These are phyloP conservation scores for Drosophila pegasa DNA, from an alignment of 2,888 invertebrate genomes.

Conservation along the genomic window DNA sequence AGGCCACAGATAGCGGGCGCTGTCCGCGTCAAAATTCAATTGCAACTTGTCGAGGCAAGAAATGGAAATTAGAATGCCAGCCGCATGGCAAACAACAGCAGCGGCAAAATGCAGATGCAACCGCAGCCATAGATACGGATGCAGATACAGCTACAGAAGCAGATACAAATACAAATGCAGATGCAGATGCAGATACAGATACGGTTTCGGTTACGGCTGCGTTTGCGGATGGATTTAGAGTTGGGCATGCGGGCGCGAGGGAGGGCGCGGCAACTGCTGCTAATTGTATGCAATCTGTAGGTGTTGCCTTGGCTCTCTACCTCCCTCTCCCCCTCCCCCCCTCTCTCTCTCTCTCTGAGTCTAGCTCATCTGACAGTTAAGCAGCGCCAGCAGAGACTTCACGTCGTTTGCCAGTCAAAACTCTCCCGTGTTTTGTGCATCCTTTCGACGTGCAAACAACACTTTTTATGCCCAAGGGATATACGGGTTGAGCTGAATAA, in stretches of 20 bases:
- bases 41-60: conserved; percentile 58
- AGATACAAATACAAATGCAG: conserved; percentile 2
- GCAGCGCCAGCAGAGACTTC: conserved; percentile 29
- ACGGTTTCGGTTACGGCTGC: conserved; percentile 2
- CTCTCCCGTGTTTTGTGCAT: conserved; percentile 47
- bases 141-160: conserved; percentile 18
- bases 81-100: conserved; percentile 19
- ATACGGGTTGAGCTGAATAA: background rate
- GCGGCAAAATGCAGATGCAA: conserved; percentile 14
- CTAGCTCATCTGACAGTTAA: conserved; percentile 43
- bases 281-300: conserved; percentile 77
- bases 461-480: conserved; percentile 2
- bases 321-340: background rate
- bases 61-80: conserved; percentile 71
- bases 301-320: conserved; percentile 54
- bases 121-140: conserved; percentile 3
- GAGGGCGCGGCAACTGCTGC: conserved; percentile 34
- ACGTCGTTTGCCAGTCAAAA: conserved; percentile 40
- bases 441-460: conserved; percentile 3
- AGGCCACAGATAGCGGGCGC: conserved; percentile 30
- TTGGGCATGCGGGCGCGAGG: conserved; percentile 3
- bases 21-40: conserved; percentile 77
- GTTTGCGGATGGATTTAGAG: conserved; percentile 3
- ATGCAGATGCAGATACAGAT: conserved; percentile 9
- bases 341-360: conserved; percentile 11